Evolutionary conservation across 2,113 vertebrate genomes (phyloP).

Genomic region (Phaetusa simplex): DNA sequence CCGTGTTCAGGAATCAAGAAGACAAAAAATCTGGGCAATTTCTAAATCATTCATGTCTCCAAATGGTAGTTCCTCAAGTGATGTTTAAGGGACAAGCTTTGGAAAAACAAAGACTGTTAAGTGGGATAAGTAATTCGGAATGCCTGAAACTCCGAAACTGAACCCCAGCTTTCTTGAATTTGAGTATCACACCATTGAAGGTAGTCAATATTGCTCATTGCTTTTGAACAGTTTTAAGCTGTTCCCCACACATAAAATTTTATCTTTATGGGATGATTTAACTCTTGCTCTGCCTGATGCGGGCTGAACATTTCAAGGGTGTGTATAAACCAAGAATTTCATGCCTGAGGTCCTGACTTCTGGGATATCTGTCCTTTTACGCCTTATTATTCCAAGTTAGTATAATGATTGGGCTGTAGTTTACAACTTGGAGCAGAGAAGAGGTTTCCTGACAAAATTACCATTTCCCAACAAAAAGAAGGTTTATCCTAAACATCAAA

Average conservation of each 20-base stretch:
- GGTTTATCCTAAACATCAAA: neutral
- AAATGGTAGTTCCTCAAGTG: neutral
- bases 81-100: neutral
- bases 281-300: neutral
- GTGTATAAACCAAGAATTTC: neutral
- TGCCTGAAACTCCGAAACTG: neutral
- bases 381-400: neutral
- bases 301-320: neutral
- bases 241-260: neutral
- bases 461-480: neutral
- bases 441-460: neutral
- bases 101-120: neutral
- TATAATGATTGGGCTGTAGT: neutral
- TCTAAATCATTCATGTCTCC: conserved; percentile 7
- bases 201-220: neutral
- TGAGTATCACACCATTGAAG: neutral
- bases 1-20: conserved; percentile 3
- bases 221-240: neutral
- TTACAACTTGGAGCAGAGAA: neutral
- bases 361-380: neutral
- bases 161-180: neutral
- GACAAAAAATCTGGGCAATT: neutral
- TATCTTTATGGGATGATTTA: neutral
- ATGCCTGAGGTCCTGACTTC: neutral
- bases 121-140: neutral